A percentile compares a stretch with the other conserved stretches of the same genome.
Evolutionary conservation across 1,140 invertebrate species (phyloP).

Genomic region (Catajapyx aquilonaris): DNA sequence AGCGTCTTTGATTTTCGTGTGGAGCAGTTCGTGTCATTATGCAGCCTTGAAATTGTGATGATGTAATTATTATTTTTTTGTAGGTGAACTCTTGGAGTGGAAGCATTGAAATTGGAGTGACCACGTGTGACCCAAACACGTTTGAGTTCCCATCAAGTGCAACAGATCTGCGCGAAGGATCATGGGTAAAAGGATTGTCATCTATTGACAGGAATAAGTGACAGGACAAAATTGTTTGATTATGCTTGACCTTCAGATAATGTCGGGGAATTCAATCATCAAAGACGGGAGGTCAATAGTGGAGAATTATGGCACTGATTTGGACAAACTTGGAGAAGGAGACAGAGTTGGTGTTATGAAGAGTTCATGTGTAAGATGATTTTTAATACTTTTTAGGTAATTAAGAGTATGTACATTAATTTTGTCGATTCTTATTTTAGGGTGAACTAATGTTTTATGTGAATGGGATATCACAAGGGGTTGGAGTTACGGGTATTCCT

Average conservation of each 20-base stretch:
- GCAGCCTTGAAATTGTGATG: too few species aligned
- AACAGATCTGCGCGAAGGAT: conserved; percentile 57
- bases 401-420: not conserved
- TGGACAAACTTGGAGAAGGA: conserved; percentile 64
- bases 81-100: conserved; percentile 69
- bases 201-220: not conserved
- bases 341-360: conserved; percentile 65
- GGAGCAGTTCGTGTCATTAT: too few species aligned
- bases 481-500: conserved; percentile 58
- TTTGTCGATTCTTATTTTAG: conserved; percentile 22
- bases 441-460: conserved; percentile 73
- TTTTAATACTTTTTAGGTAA: too few species aligned
- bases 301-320: conserved; percentile 65
- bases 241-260: conserved; percentile 30
- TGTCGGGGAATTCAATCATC: conserved; percentile 65
- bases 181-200: conserved; percentile 41
- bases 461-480: conserved; percentile 69
- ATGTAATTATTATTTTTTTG: too few species aligned
- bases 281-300: conserved; percentile 54
- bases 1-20: too few species aligned
- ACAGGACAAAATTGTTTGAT: conserved; percentile 7
- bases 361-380: conserved; percentile 46
- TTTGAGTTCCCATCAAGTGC: conserved; percentile 64
- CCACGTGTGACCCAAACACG: conserved; percentile 55
- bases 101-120: conserved; percentile 79